Evolutionary conservation across 2,888 invertebrate species (phyloP).

Genomic region (Troides helena): DNA sequence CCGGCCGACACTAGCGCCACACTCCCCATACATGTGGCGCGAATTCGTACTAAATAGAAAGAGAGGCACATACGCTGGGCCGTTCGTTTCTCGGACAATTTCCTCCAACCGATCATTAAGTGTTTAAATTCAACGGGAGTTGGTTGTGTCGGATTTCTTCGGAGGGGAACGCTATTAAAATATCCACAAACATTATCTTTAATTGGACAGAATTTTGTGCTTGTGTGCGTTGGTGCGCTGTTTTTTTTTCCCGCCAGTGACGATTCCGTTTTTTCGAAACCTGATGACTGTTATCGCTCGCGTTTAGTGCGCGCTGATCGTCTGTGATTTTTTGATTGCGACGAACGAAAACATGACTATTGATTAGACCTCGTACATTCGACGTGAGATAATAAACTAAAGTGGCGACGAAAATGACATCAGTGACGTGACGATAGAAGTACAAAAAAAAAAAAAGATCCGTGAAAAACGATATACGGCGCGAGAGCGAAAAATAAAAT

Average conservation of each 20-base stretch:
- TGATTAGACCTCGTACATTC: slow-evolving; percentile 38
- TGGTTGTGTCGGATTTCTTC: slow-evolving; percentile 80
- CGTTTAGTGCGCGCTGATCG: slow-evolving; percentile 67
- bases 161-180: slow-evolving; percentile 80
- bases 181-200: slow-evolving; percentile 80
- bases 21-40: slow-evolving; percentile 63
- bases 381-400: slow-evolving; percentile 40
- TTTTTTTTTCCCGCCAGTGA: slow-evolving; percentile 63
- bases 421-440: slow-evolving; percentile 60
- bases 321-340: slow-evolving; percentile 49
- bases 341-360: slow-evolving; percentile 36
- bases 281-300: slow-evolving; percentile 75
- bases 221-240: slow-evolving; percentile 67
- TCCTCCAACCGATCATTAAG: slow-evolving; percentile 80
- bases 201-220: slow-evolving; percentile 79
- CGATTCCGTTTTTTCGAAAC: slow-evolving; percentile 72
- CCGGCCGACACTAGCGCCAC: slow-evolving; percentile 58
- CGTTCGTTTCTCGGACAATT: slow-evolving; percentile 79
- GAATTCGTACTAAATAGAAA: slow-evolving; percentile 63
- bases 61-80: slow-evolving; percentile 65
- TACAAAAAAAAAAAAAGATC: slow-evolving; percentile 29
- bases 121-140: slow-evolving; percentile 79
- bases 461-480: slow-evolving; percentile 39
- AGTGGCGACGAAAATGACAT: slow-evolving; percentile 64
- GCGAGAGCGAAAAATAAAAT: slow-evolving; percentile 39